Conservation (phyloP, 2,888 invertebrate genomes). For the Drosophila heteroneura region DNA sequence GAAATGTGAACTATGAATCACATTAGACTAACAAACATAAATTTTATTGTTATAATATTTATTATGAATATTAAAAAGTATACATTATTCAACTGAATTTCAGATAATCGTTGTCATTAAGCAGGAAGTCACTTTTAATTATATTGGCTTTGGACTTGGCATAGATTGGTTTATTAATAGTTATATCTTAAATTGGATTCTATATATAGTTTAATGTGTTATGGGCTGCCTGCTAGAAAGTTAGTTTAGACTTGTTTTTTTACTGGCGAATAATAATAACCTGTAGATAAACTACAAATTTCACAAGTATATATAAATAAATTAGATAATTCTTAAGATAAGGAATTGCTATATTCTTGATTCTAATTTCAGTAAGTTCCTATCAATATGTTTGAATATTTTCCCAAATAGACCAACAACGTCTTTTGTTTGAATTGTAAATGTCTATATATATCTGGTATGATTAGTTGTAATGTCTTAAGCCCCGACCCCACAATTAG, state of each 20-base stretch:
- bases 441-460: background rate
- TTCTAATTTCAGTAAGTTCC: background rate
- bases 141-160: background rate
- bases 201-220: background rate
- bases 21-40: background rate
- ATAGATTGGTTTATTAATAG: background rate
- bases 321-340: background rate
- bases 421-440: background rate
- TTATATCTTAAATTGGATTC: background rate
- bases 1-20: conserved; percentile 12
- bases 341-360: background rate
- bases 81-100: background rate
- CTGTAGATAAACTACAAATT: background rate
- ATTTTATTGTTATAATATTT: background rate
- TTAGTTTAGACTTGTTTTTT: background rate
- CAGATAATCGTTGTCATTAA: background rate
- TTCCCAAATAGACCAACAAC: background rate
- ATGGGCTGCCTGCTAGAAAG: background rate
- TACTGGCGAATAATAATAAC: background rate
- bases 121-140: background rate
- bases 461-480: conserved; percentile 15
- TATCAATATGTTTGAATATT: background rate
- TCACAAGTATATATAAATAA: background rate
- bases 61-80: background rate
- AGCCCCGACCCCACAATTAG: conserved; percentile 24